Evolutionary conservation across 2,797 vertebrate genomes (phyloP).

Genomic region (Hephaestus fuliginosus): DNA sequence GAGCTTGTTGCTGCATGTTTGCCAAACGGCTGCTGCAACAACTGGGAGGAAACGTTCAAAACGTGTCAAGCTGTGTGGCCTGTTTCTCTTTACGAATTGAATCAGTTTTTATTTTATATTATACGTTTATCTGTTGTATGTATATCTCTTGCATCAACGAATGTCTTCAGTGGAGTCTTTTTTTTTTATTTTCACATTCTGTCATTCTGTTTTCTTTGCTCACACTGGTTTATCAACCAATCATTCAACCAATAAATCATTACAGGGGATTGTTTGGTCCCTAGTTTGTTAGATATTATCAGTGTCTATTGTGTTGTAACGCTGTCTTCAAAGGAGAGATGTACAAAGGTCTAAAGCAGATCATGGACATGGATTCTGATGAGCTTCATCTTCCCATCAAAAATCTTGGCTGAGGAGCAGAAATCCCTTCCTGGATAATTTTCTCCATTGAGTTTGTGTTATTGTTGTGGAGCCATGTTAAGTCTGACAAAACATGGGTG

Average conservation of each 20-base stretch:
- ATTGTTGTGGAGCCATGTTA: not conserved
- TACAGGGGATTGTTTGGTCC: not conserved
- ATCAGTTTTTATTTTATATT: not conserved
- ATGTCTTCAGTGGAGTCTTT: not conserved
- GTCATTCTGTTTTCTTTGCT: not conserved
- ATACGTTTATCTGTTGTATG: not conserved
- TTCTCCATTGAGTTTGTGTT: not conserved
- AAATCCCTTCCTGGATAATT: not conserved
- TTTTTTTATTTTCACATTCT: not conserved
- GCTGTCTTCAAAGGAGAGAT: not conserved
- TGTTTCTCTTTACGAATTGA: not conserved
- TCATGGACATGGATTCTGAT: not conserved
- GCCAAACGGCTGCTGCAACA: conserved; percentile 6
- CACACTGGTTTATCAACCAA: not conserved
- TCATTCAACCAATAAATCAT: not conserved
- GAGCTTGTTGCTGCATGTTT: conserved; percentile 25
- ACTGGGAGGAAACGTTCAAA: not conserved
- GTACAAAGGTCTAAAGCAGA: not conserved
- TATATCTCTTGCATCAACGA: not conserved
- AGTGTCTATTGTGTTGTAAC: not conserved
- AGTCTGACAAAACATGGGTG: no score
- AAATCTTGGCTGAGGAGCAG: not conserved
- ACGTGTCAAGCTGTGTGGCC: not conserved
- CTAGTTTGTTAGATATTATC: not conserved
- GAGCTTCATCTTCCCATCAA: not conserved